Evolutionary conservation across 2,797 vertebrate genomes (phyloP).

Genomic region (Phrynocephalus vlangalii): DNA sequence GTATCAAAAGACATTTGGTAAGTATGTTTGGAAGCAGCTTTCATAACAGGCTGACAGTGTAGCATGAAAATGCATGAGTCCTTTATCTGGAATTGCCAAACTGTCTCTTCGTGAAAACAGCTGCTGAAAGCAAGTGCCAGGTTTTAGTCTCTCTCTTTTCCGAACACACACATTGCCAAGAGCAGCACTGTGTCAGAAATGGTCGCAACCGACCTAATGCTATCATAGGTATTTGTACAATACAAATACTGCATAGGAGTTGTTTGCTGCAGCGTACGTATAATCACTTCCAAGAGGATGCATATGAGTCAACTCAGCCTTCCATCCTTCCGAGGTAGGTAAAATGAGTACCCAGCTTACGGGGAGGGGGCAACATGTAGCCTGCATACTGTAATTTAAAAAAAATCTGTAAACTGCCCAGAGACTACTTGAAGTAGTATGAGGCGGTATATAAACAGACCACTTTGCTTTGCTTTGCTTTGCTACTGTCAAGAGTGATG

Average conservation of each 20-base stretch:
- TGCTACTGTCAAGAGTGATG: too few relatives aligned
- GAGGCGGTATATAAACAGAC: too few relatives aligned
- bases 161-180: background rate
- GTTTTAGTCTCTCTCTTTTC: background rate
- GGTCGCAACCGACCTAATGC: background rate
- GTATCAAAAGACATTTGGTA: background rate
- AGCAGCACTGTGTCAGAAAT: background rate
- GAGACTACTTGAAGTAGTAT: too few relatives aligned
- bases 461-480: too few relatives aligned
- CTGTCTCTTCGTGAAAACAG: constrained; percentile 13
- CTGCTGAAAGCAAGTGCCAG: background rate
- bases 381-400: too few relatives aligned
- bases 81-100: constrained; percentile 13
- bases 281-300: too few relatives aligned
- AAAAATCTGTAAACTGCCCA: too few relatives aligned
- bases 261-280: background rate
- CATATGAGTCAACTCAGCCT: too few relatives aligned
- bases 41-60: background rate
- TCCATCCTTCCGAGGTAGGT: too few relatives aligned
- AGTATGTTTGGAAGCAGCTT: background rate
- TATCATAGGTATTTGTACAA: background rate
- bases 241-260: background rate
- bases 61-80: constrained; percentile 12
- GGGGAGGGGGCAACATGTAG: too few relatives aligned
- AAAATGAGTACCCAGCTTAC: too few relatives aligned